phyloP scores from a whole-genome alignment of 2,113 vertebrate species.

The Psilopsiagon aurifrons region DNA sequence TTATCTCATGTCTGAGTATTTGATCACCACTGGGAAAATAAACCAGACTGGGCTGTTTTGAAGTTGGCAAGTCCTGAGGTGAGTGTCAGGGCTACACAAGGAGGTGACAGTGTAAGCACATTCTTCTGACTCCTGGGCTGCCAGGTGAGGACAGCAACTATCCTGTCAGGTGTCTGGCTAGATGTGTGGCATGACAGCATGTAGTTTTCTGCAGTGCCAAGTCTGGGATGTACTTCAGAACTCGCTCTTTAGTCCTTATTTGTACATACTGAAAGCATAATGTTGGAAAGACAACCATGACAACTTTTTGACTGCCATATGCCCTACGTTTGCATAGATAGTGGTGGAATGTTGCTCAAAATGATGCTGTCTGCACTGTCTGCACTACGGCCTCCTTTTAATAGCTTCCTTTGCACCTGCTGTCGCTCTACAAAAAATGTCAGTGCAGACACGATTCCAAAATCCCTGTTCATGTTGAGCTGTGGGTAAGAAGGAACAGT shows the following conservation, averaged over 20 bases:
- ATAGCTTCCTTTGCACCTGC: neutral
- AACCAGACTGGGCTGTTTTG: neutral
- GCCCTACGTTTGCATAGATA: neutral
- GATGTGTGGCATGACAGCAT: neutral
- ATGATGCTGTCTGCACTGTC: neutral
- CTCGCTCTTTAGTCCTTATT: neutral
- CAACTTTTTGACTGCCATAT: neutral
- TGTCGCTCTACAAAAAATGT: neutral
- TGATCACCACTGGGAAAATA: neutral
- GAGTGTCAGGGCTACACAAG: neutral
- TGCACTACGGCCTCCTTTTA: neutral
- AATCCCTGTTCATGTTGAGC: neutral
- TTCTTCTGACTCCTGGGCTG: neutral
- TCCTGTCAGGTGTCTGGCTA: neutral
- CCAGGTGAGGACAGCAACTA: neutral
- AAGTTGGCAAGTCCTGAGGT: slow-evolving; percentile 18
- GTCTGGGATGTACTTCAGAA: neutral
- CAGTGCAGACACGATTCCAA: neutral
- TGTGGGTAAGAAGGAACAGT: neutral
- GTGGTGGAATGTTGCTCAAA: neutral
- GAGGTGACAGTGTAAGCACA: neutral
- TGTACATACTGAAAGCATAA: neutral
- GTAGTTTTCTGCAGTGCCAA: neutral
- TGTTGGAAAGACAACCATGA: neutral
- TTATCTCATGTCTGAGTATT: slow-evolving; percentile 26